Percentiles rank a stretch among this genome's conserved stretches.
Evolutionary conservation across 2,797 vertebrate genomes (phyloP).

Genomic region (Pantherophis alleghaniensis): DNA sequence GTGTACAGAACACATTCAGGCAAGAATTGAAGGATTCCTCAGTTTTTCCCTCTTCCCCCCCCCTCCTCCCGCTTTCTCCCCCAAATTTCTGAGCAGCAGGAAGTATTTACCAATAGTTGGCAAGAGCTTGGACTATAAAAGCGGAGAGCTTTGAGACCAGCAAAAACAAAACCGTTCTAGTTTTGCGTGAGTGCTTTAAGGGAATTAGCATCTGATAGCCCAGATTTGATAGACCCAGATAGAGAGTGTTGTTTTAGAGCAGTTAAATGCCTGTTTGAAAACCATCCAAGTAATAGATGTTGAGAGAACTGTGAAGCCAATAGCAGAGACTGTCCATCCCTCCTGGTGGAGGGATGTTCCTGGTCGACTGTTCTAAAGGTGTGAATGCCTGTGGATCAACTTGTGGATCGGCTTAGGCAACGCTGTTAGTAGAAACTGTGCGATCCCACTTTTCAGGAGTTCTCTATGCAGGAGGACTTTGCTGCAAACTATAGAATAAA

Average conservation of each 20-base stretch:
- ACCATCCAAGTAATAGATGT: neutral
- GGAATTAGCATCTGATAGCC: neutral
- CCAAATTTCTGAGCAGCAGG: neutral
- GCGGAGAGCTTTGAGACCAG: neutral
- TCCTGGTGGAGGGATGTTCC: neutral
- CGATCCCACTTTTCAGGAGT: neutral
- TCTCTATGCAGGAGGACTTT: neutral
- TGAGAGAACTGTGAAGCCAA: neutral
- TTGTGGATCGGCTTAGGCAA: neutral
- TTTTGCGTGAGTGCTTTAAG: neutral
- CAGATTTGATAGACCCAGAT: neutral
- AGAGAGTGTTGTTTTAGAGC: neutral
- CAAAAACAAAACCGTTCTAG: neutral
- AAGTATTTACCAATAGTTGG: neutral
- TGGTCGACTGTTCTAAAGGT: neutral
- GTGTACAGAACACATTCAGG: neutral
- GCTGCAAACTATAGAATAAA: neutral
- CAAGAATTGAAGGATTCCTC: neutral
- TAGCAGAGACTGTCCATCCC: neutral
- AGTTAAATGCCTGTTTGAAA: neutral
- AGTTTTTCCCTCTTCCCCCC: neutral
- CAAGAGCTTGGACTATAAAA: neutral
- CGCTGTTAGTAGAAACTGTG: neutral
- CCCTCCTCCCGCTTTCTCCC: no score
- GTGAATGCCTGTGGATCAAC: neutral